Evolutionary conservation across 2,113 vertebrate genomes (phyloP).

Genomic region (Uropsilus gracilis): DNA sequence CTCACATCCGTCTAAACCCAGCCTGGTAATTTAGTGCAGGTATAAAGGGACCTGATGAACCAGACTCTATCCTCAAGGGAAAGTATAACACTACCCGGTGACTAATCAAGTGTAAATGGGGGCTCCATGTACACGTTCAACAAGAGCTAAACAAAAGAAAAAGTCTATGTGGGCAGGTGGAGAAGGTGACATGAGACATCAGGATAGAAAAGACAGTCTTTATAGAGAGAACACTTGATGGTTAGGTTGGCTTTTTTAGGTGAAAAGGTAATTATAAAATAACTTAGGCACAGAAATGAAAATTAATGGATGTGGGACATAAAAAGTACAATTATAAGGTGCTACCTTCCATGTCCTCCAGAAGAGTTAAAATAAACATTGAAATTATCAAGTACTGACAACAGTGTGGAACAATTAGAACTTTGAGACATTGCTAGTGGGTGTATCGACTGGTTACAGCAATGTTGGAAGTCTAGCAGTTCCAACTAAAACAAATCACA

Average conservation of each 20-base stretch:
- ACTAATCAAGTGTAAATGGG: neutral
- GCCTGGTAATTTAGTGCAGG: neutral
- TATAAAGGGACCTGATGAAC: neutral
- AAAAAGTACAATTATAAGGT: neutral
- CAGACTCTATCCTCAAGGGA: neutral
- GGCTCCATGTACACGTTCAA: neutral
- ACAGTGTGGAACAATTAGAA: neutral
- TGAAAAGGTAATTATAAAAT: neutral
- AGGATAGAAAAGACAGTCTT: neutral
- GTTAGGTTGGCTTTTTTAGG: neutral
- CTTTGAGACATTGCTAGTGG: neutral
- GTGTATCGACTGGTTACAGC: neutral
- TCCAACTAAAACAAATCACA: neutral
- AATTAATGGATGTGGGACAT: neutral
- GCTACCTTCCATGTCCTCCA: neutral
- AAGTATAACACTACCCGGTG: neutral
- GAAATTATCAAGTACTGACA: neutral
- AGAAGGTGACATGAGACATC: neutral
- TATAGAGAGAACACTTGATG: neutral
- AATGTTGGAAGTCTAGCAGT: neutral
- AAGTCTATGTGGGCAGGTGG: neutral
- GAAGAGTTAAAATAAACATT: conserved; percentile 5
- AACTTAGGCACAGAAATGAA: conserved; percentile 18
- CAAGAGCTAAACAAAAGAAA: neutral
- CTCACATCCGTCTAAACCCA: neutral